phyloP scores from a whole-genome alignment of 2,888 invertebrate species.

The Temnothorax unifasciatus region DNA sequence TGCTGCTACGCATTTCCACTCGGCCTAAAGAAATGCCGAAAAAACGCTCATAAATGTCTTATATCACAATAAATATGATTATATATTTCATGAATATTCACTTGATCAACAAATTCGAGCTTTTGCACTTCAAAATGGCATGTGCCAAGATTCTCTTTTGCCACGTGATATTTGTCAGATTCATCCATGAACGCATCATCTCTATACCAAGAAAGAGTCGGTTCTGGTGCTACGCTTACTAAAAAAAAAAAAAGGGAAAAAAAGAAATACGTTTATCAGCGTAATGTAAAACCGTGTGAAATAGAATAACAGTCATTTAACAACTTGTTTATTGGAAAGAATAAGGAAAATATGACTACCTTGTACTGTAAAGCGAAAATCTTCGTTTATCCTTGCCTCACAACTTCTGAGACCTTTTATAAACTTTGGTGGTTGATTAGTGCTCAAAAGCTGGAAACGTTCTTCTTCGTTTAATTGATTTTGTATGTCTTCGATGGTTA shows the following conservation, averaged over 20 bases:
- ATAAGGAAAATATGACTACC: constrained; percentile 86
- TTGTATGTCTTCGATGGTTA: constrained; percentile 96
- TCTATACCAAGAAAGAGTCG: constrained; percentile 94
- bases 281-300: background rate
- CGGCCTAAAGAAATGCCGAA: constrained; percentile 87
- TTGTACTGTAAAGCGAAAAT: constrained; percentile 93
- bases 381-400: constrained; percentile 94
- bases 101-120: constrained; percentile 93
- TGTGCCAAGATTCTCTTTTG: constrained; percentile 90
- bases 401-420: constrained; percentile 93
- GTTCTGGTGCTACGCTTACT: constrained; percentile 94
- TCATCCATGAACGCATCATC: constrained; percentile 93
- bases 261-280: background rate
- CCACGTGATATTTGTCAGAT: constrained; percentile 90
- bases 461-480: constrained; percentile 96
- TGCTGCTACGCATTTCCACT: constrained; percentile 96
- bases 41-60: background rate
- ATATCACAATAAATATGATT: background rate
- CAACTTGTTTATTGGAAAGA: constrained; percentile 1
- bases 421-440: constrained; percentile 94
- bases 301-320: background rate
- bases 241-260: constrained; percentile 11
- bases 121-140: constrained; percentile 91
- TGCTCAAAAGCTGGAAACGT: constrained; percentile 91
- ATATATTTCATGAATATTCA: constrained; percentile 66